Evolutionary conservation across 2,888 invertebrate species (phyloP).

Genomic region (Eristalis tenax): DNA sequence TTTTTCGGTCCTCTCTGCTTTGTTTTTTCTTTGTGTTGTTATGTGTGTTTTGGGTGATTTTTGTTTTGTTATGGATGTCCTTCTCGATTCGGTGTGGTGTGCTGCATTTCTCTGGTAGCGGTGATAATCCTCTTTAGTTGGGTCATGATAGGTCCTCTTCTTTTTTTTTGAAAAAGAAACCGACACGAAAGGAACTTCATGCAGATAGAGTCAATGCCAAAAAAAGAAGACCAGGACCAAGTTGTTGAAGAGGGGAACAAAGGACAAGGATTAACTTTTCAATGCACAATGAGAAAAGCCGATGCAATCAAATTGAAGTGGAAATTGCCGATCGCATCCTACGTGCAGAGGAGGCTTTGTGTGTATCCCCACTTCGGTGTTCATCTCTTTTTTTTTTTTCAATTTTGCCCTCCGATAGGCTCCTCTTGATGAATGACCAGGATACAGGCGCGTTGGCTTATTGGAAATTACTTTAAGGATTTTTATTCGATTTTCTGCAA

Average conservation of each 20-base stretch:
- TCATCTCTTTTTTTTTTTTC: not conserved
- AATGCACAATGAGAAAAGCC: conserved; percentile 71
- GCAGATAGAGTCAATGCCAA: conserved; percentile 26
- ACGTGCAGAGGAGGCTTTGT: not conserved
- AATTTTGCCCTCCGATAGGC: not conserved
- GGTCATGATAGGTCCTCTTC: conserved; percentile 60
- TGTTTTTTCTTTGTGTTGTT: conserved; percentile 71
- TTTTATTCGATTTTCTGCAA: conserved; percentile 42
- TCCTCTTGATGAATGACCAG: conserved; percentile 54
- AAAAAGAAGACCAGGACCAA: not conserved
- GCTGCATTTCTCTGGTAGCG: conserved; percentile 52
- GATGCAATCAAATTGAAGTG: conserved; percentile 71
- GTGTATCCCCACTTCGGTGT: not conserved
- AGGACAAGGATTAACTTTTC: conserved; percentile 71
- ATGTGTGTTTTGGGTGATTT: not conserved
- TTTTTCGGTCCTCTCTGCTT: conserved; percentile 69
- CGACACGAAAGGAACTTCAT: conserved; percentile 2
- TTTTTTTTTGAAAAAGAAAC: conserved; percentile 21
- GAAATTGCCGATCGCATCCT: conserved; percentile 62
- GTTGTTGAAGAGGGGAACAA: conserved; percentile 47
- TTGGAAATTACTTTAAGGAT: conserved; percentile 66
- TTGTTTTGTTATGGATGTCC: conserved; percentile 76
- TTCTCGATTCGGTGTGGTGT: conserved; percentile 29
- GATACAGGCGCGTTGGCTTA: conserved; percentile 62
- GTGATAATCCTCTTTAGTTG: conserved; percentile 71